Evolutionary conservation across 1,140 invertebrate genomes (phyloP).

Genomic region (Rhyacophila brunnea): DNA sequence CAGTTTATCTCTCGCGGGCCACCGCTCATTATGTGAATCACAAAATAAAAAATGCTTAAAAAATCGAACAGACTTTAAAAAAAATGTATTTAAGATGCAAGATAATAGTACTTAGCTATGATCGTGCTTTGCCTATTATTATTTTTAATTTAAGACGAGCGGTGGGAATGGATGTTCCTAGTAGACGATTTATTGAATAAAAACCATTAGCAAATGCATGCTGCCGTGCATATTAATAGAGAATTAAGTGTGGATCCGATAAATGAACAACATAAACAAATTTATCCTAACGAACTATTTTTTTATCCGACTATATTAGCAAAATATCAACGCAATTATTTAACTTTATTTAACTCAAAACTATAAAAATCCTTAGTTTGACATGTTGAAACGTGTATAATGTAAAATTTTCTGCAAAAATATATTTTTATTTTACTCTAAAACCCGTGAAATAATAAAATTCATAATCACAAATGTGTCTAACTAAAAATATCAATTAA

Average conservation of each 20-base stretch:
- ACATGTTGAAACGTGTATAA: too few relatives aligned
- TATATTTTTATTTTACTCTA: too few relatives aligned
- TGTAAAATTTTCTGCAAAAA: too few relatives aligned
- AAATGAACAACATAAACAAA: too few relatives aligned
- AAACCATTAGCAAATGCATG: neutral
- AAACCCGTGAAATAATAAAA: too few relatives aligned
- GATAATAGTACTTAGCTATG: conserved; percentile 22
- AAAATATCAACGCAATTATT: too few relatives aligned
- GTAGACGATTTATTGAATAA: neutral
- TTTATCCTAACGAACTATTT: too few relatives aligned
- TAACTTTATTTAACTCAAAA: too few relatives aligned
- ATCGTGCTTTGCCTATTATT: conserved; percentile 11
- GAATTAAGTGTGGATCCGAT: neutral
- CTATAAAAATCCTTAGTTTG: too few relatives aligned
- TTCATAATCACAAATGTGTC: too few relatives aligned
- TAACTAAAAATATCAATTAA: too few relatives aligned
- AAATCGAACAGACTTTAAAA: conserved; percentile 16
- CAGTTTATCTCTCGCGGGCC: conserved; percentile 30
- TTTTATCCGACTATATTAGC: too few relatives aligned
- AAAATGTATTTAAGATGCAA: conserved; percentile 23
- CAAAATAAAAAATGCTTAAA: conserved; percentile 7
- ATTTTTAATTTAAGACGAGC: neutral
- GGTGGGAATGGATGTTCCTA: neutral
- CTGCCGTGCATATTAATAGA: neutral
- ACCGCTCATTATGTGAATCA: conserved; percentile 26